Conservation (phyloP, 2,888 invertebrate genomes). For the Leptothorax acervorum region DNA sequence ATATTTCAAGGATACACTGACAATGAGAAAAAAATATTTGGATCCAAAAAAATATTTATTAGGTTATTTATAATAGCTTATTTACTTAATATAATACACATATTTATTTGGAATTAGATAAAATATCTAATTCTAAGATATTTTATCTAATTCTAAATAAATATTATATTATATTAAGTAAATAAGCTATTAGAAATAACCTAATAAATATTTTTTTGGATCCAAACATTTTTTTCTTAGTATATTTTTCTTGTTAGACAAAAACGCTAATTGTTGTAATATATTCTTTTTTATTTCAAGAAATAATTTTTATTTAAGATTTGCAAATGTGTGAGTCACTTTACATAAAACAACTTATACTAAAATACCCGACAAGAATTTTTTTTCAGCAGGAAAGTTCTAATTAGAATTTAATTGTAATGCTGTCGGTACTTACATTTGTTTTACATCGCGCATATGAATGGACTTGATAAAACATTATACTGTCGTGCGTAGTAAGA, state of each 20-base stretch:
- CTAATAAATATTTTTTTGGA: too few relatives aligned
- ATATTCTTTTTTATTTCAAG: not conserved
- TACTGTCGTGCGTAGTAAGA: slow-evolving; percentile 47
- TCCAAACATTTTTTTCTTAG: too few relatives aligned
- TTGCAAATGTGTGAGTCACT: not conserved
- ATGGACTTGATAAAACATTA: slow-evolving; percentile 41
- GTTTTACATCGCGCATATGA: slow-evolving; percentile 34
- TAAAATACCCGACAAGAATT: not conserved
- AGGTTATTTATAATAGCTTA: too few relatives aligned
- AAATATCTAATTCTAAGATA: too few relatives aligned
- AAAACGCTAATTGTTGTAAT: not conserved
- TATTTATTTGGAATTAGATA: too few relatives aligned
- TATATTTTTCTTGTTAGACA: not conserved
- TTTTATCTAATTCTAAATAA: too few relatives aligned
- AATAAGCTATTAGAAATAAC: too few relatives aligned
- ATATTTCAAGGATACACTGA: not conserved
- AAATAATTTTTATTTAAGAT: slow-evolving; percentile 19
- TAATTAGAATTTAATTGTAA: slow-evolving; percentile 45
- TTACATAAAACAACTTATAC: slow-evolving; percentile 9
- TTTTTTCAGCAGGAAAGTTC: slow-evolving; percentile 4
- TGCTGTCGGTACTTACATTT: slow-evolving; percentile 33
- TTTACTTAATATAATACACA: too few relatives aligned
- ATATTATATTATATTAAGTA: too few relatives aligned
- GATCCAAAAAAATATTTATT: too few relatives aligned
- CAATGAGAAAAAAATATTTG: too few relatives aligned